Evolutionary conservation across 1,140 invertebrate genomes (phyloP), one percentile per base, ranked within the genome.

Genomic region (Drosophila athabasca): DNA sequence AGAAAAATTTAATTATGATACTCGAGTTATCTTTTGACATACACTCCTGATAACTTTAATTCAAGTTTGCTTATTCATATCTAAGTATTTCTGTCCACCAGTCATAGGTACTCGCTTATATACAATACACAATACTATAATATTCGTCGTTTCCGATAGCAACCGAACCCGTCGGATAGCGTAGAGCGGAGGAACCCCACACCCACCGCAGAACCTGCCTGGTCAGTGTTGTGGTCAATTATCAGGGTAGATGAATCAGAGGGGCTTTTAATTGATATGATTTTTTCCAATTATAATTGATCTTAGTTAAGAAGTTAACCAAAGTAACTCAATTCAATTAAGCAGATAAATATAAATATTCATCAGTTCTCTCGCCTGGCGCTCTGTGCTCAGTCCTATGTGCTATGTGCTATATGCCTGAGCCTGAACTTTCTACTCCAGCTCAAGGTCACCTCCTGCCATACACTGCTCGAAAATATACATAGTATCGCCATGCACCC

Each of bases 1-100:
- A 72, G 55, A 76, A 84, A 80, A 84, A 84, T 87, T 84, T 84
- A 84, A 84, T 84, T 84, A 84, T 84, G 81, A 84, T 76, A 84
- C 82, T 72, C 58, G 73, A 87, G 82, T 81, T 84, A 84, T 84
- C 81, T 84, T 81, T 77, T 61, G 64, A 83, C 79, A 52, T 78
- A 77, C 69, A 75, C 65, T 70, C 59, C 81, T 85, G 80, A 84
- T 84, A 84, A 72, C 64, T 69, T 52, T 69, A 69, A 69, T 69
- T 69, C 66, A 69, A 69, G 66, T 69, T 69, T 58, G 65, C 67
- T 69, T 70, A 70, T 70, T 70, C 67, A 70, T 70, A 70, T 69
- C 67, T 70, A 70, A 69, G 35, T 39, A 39, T 39, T 39, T 39
- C 35, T 39, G 35, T 39, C 35, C 35, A 39, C 35, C 65, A 70